Evolutionary conservation across 2,888 invertebrate species (phyloP).

Genomic region (Tuta absoluta): DNA sequence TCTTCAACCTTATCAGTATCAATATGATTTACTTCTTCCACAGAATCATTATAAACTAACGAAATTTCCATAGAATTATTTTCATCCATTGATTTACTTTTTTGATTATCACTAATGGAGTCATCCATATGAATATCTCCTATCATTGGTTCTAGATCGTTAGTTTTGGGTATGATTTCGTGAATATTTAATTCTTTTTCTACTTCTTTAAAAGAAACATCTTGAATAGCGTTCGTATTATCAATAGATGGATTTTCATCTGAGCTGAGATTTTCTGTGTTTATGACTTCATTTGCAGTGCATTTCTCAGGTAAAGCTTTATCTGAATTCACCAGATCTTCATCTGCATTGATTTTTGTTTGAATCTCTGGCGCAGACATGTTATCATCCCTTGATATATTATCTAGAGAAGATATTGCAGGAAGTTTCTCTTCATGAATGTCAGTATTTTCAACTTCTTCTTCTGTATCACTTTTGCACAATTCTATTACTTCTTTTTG

Average conservation of each 20-base stretch:
- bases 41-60: conserved; percentile 46
- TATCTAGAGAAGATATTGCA: conserved; percentile 22
- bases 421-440: conserved; percentile 12
- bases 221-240: neutral
- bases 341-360: neutral
- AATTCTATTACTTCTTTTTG: conserved; percentile 88
- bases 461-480: conserved; percentile 87
- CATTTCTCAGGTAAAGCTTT: neutral
- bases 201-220: neutral
- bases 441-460: conserved; percentile 23
- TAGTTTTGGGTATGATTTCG: neutral
- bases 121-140: conserved; percentile 17
- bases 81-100: conserved; percentile 32
- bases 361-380: neutral
- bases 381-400: conserved; percentile 25
- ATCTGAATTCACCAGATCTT: neutral
- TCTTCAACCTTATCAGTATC: conserved; percentile 20
- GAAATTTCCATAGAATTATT: conserved; percentile 43
- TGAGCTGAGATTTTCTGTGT: neutral
- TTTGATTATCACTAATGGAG: conserved; percentile 8
- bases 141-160: neutral
- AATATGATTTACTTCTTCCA: conserved; percentile 26
- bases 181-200: neutral
- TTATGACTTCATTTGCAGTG: neutral
- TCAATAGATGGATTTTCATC: neutral